These are phyloP conservation scores for Ferdinandea cuprea DNA, from an alignment of 2,888 invertebrate genomes.

Conservation along the genomic window DNA sequence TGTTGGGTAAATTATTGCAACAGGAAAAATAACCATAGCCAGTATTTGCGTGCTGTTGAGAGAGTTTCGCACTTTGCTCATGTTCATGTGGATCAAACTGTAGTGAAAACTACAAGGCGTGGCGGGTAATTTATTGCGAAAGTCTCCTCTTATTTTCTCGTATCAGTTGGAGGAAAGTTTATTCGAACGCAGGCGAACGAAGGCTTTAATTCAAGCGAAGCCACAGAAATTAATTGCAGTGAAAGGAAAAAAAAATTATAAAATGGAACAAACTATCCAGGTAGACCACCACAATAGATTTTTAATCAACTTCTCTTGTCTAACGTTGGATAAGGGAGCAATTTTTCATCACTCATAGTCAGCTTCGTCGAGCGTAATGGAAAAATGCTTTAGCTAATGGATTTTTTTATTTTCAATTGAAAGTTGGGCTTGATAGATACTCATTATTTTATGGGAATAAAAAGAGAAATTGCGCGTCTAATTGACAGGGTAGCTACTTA, in stretches of 20 bases:
- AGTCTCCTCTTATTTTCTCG: slow-evolving; percentile 18
- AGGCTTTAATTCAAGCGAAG: slow-evolving; percentile 25
- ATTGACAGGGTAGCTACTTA: too few species aligned
- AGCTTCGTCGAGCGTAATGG: neutral
- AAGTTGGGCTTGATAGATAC: neutral
- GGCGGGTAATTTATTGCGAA: slow-evolving; percentile 53
- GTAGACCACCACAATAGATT: neutral
- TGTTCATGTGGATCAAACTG: slow-evolving; percentile 23
- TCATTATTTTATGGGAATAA: neutral
- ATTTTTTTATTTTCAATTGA: neutral
- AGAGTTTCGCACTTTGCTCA: slow-evolving; percentile 30
- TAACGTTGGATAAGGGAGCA: neutral
- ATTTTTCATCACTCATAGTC: neutral
- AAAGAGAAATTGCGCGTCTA: too few species aligned
- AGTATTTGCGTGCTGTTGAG: slow-evolving; percentile 34
- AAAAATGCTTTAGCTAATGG: neutral
- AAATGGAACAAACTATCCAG: slow-evolving; percentile 5
- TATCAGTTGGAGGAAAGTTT: slow-evolving; percentile 10
- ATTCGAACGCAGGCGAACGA: neutral
- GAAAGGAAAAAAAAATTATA: neutral
- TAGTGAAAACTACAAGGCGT: slow-evolving; percentile 54
- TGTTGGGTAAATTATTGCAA: slow-evolving; percentile 36
- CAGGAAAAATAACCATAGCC: neutral
- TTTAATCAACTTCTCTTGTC: slow-evolving; percentile 18
- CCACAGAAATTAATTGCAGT: slow-evolving; percentile 42